These are phyloP conservation scores for Microtus obscurus DNA, from an alignment of 2,797 vertebrate genomes.

Conservation along the genomic window DNA sequence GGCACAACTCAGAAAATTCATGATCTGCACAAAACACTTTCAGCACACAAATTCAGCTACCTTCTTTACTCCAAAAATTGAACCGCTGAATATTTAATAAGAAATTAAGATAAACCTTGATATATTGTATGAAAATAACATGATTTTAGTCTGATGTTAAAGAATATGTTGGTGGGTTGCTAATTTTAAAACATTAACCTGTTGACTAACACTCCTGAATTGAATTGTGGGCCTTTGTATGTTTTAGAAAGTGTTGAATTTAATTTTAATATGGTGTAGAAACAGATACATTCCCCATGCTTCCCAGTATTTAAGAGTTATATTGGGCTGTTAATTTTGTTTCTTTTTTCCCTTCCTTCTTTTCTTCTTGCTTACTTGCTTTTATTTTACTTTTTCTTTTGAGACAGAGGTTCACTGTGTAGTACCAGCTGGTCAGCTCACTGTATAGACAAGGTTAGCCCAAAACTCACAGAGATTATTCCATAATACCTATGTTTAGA, in stretches of 20 bases:
- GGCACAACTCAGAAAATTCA: neutral
- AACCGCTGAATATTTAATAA: neutral
- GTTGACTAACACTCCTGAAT: neutral
- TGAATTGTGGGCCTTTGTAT: neutral
- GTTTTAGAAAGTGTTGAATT: neutral
- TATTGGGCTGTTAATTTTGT: neutral
- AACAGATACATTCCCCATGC: neutral
- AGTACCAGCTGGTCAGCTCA: too few relatives aligned
- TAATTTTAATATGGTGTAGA: neutral
- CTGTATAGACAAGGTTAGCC: neutral
- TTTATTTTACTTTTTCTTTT: neutral
- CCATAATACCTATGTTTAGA: neutral
- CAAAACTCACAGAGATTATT: neutral
- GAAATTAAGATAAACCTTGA: constrained; percentile 18
- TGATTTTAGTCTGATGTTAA: neutral
- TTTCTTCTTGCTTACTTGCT: neutral
- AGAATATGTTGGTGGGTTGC: neutral
- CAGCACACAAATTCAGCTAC: neutral
- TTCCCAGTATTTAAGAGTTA: neutral
- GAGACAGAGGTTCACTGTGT: neutral
- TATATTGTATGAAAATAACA: neutral
- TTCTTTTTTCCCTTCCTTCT: neutral
- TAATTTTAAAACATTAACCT: neutral
- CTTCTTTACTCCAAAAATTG: neutral
- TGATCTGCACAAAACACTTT: neutral